Base-by-base conservation (phyloP, 2,113 vertebrate species). In the Nothoprocta perdicaria region DNA sequence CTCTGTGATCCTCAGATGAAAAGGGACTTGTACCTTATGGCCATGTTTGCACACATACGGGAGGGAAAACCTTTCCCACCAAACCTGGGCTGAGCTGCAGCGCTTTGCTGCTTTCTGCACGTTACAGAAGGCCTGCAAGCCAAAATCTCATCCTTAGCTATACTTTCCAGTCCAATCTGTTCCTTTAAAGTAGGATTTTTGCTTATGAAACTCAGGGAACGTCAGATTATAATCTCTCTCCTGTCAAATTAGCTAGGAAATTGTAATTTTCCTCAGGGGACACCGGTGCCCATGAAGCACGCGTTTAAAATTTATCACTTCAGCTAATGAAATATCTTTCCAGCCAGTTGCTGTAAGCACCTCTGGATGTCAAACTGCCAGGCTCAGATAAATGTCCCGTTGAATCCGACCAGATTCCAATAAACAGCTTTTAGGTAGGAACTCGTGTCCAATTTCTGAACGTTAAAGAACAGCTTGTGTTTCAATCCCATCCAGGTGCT, bases 191-290 rank as follows among this genome's bases (percentile, higher is more conserved):
- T 62, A 94, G 66, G 43, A 72, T 65, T 87, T 92, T 89, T 77
- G 90, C 84, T 94, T 92, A 88, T 31, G 89, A 89, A 92, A 86
- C 43, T 27, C 15, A 1, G 69, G 26, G 66, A 78, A 93, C 26
- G 89, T 80, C 89, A 94, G 84, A 94, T 95, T 93, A 95, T 95
- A 96, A 96, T 93, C 90, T 48, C 61, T 92, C 85, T 71, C 65
- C 89, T 79, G 89, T 66, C 55, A 58, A 88, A 84, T 87, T 80
- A 86, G 66, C 61, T 80, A 84, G 90, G 92, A 87, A 95, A 72
- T 0, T 4, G 75, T 68, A 83, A 87, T 79, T 91, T 53, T 94
- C 80, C 90, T 85, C 24, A 4, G 57, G 90, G 82, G 89, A 92
- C 18, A 10, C 19, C 0, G 3, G 71, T 92, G 82, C 84, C 92